Evolutionary conservation across 2,888 invertebrate genomes (phyloP).

Genomic region (Microctonus brassicae): DNA sequence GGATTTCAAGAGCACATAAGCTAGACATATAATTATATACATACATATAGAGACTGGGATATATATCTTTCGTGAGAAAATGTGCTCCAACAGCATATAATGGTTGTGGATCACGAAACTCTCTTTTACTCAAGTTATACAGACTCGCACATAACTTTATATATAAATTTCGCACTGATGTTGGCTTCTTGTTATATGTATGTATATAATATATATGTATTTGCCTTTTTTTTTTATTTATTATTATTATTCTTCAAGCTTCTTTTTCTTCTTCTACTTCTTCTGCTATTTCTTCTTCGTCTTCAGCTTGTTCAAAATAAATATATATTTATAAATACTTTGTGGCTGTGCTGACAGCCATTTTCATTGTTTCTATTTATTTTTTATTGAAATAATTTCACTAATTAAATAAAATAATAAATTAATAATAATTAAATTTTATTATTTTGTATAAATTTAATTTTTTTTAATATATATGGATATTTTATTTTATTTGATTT

Average conservation of each 20-base stretch:
- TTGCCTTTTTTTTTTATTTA: constrained; percentile 24
- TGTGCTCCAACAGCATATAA: constrained; percentile 54
- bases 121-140: constrained; percentile 35
- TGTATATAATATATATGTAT: no score
- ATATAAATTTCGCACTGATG: background rate
- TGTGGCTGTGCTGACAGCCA: no score
- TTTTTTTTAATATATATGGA: no score
- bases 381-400: no score
- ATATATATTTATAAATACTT: no score
- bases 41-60: constrained; percentile 53
- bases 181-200: background rate
- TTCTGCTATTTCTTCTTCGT: constrained; percentile 2
- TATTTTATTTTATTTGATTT: no score
- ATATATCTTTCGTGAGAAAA: constrained; percentile 64
- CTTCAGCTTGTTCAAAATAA: no score
- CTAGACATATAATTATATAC: constrained; percentile 68
- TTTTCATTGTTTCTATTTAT: no score
- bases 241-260: constrained; percentile 23
- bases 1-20: constrained; percentile 62
- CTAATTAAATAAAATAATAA: no score
- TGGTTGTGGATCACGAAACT: constrained; percentile 63
- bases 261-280: constrained; percentile 10
- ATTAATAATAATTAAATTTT: no score
- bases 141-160: constrained; percentile 4
- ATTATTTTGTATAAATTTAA: no score